Evolutionary conservation across 2,113 vertebrate genomes (phyloP).

Genomic region (Progne subis): DNA sequence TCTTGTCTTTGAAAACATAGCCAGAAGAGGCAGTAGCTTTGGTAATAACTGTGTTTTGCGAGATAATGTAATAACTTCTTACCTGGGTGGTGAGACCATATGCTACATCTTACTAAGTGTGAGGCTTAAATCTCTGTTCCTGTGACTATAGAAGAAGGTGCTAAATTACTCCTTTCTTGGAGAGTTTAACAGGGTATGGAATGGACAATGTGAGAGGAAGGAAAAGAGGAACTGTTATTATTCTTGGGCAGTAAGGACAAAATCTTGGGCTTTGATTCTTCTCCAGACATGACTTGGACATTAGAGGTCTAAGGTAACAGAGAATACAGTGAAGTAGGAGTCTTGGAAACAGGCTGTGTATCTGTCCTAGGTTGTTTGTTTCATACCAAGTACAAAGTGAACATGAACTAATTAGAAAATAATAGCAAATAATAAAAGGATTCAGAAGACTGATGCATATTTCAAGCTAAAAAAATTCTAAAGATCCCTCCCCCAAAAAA

Average conservation of each 20-base stretch:
- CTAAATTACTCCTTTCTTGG: not conserved
- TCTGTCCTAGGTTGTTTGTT: not conserved
- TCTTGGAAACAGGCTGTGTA: not conserved
- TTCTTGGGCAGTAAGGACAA: conserved; percentile 16
- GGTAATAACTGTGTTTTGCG: not conserved
- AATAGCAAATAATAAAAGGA: not conserved
- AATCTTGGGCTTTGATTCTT: conserved; percentile 30
- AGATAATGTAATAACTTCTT: not conserved
- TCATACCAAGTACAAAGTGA: not conserved
- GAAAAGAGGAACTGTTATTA: not conserved
- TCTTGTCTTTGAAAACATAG: not conserved
- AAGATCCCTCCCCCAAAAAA: not conserved
- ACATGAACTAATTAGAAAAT: not conserved
- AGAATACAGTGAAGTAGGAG: not conserved
- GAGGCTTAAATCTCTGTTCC: not conserved
- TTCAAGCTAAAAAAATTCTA: not conserved
- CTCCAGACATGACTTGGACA: not conserved
- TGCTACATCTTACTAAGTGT: not conserved
- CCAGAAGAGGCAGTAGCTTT: not conserved
- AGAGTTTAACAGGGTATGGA: not conserved
- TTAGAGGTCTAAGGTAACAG: not conserved
- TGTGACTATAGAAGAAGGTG: not conserved
- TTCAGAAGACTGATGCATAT: not conserved
- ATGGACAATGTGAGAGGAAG: not conserved
- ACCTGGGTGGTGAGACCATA: not conserved